Conservation (phyloP, 2,113 vertebrate genomes). For the Misgurnus anguillicaudatus region DNA sequence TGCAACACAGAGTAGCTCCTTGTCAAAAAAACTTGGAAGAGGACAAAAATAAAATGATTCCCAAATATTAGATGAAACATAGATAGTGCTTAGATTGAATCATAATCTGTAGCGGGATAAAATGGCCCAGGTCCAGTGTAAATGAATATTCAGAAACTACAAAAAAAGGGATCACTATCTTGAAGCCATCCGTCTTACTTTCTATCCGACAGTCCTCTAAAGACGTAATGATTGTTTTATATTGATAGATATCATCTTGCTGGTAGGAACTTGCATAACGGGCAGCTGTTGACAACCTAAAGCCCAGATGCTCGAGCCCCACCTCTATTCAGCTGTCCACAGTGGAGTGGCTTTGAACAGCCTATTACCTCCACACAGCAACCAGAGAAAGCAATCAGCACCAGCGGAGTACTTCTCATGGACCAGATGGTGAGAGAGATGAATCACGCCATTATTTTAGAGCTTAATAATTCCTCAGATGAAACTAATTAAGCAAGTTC, state of each 20-base stretch:
- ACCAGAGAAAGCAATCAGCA: conserved; percentile 75
- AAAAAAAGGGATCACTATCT: background rate
- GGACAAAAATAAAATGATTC: too few species aligned
- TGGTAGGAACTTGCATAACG: conserved; percentile 55
- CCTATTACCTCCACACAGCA: conserved; percentile 74
- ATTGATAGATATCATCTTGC: conserved; percentile 30
- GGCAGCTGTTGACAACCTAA: conserved; percentile 72
- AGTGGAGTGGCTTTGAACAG: conserved; percentile 75
- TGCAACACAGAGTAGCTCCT: background rate
- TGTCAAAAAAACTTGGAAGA: too few species aligned
- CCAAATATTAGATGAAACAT: too few species aligned
- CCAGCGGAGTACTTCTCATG: conserved; percentile 69
- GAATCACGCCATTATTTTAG: conserved; percentile 79
- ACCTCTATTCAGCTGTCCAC: conserved; percentile 78
- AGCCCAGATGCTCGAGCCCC: conserved; percentile 73
- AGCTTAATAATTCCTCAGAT: conserved; percentile 78
- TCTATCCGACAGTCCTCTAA: conserved; percentile 7
- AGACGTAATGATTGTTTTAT: conserved; percentile 39
- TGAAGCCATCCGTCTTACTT: background rate
- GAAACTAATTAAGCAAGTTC: conserved; percentile 75
- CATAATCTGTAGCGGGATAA: background rate
- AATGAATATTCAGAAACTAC: background rate
- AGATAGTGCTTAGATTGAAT: too few species aligned
- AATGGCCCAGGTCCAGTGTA: background rate
- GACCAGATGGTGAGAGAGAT: conserved; percentile 80